Evolutionary conservation across 2,797 vertebrate genomes (phyloP).

Genomic region (Rachycentron canadum): DNA sequence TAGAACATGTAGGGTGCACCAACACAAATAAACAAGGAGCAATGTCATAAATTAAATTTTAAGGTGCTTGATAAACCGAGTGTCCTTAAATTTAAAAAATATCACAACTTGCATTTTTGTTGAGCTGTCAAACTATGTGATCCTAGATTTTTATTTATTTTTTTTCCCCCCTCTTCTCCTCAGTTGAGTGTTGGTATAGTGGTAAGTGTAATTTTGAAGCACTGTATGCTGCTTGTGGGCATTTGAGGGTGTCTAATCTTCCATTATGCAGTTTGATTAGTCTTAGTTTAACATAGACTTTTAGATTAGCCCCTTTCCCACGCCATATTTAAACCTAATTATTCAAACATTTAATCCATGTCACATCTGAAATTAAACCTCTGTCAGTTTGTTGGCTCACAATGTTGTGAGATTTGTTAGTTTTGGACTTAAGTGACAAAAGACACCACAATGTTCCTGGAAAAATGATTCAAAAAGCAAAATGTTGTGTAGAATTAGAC

Average conservation of each 20-base stretch:
- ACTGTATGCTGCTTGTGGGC: constrained; percentile 53
- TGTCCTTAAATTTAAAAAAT: not conserved
- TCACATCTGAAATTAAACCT: not conserved
- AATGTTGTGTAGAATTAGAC: not conserved
- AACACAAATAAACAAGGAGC: not conserved
- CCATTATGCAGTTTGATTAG: constrained; percentile 4
- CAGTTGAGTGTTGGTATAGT: constrained; percentile 77
- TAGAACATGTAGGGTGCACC: not conserved
- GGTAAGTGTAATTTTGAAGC: constrained; percentile 67
- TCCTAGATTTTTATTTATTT: constrained; percentile 57
- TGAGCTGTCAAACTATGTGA: not conserved
- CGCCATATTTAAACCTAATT: not conserved
- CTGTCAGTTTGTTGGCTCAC: not conserved
- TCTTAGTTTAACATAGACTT: constrained; percentile 15
- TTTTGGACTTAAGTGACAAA: not conserved
- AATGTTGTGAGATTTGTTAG: not conserved
- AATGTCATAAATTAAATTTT: not conserved
- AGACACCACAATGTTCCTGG: not conserved
- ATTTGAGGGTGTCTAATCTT: constrained; percentile 50
- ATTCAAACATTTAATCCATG: not conserved
- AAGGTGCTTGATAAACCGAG: not conserved
- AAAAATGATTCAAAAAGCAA: not conserved
- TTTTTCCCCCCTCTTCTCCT: constrained; percentile 57
- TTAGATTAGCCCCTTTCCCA: constrained; percentile 48
- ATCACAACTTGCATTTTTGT: not conserved